These are phyloP conservation scores for Xanthorhoe spadicearia DNA, from an alignment of 2,888 invertebrate genomes.

Conservation along the genomic window DNA sequence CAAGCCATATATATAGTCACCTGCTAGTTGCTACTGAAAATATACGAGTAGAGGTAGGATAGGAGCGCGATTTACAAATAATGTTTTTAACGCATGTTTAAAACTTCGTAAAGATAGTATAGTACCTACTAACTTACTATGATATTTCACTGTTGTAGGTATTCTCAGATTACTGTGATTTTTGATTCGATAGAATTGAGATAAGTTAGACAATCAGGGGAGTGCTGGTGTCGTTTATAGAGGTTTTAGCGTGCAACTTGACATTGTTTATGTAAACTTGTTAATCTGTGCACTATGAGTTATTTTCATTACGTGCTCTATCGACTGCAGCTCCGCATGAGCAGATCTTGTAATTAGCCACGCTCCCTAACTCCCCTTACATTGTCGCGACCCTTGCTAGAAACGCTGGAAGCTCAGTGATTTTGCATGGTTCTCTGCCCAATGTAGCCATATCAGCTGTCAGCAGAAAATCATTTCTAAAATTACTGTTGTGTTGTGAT, in stretches of 20 bases:
- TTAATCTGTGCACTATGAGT: conserved; percentile 25
- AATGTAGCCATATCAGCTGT: background rate
- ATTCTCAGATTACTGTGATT: no score
- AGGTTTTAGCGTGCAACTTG: conserved; percentile 13
- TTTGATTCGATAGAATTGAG: no score
- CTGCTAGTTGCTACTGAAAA: no score
- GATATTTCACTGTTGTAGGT: no score
- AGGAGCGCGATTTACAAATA: no score
- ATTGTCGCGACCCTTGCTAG: background rate
- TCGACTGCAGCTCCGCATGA: background rate
- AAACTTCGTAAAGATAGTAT: no score
- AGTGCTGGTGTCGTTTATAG: background rate
- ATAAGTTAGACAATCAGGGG: no score
- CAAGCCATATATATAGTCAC: no score
- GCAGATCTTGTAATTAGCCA: background rate
- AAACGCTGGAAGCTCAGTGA: background rate
- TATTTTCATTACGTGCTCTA: conserved; percentile 16
- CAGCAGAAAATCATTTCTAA: background rate
- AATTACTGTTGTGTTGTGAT: background rate
- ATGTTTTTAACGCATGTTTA: no score
- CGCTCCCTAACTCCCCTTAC: background rate
- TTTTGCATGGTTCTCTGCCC: background rate
- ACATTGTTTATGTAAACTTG: conserved; percentile 20
- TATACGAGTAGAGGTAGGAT: no score
- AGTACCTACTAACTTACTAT: no score